These are phyloP conservation scores for Mechanitis mazaeus DNA, from an alignment of 2,888 invertebrate species.

Conservation along the genomic window DNA sequence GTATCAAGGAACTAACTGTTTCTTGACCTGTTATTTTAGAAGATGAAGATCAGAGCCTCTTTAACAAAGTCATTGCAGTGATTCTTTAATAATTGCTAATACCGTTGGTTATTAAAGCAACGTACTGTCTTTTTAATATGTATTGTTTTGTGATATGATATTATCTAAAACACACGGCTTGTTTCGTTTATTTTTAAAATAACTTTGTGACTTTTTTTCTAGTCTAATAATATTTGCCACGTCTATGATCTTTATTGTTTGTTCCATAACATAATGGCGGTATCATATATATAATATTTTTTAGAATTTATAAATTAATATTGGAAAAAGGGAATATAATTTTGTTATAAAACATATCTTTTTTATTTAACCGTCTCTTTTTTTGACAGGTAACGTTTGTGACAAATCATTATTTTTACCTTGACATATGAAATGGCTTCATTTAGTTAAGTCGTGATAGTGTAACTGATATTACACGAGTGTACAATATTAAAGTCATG, in stretches of 20 bases:
- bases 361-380: background rate
- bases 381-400: background rate
- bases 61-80: background rate
- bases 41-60: background rate
- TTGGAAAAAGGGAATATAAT: too few relatives aligned
- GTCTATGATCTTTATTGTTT: too few relatives aligned
- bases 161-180: background rate
- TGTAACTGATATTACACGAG: background rate
- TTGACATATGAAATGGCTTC: background rate
- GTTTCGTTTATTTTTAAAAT: background rate
- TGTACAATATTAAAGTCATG: too few relatives aligned
- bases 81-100: slow-evolving; percentile 1
- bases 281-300: too few relatives aligned
- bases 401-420: background rate
- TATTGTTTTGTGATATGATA: background rate
- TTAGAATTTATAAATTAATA: too few relatives aligned
- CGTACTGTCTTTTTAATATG: background rate
- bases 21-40: background rate
- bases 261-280: too few relatives aligned
- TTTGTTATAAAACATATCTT: background rate
- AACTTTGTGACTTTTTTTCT: too few relatives aligned
- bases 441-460: slow-evolving; percentile 3
- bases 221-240: too few relatives aligned
- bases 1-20: background rate
- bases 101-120: slow-evolving; percentile 1